phyloP scores from a whole-genome alignment of 2,888 invertebrate species.

The Drosophila hawaiiensis region DNA sequence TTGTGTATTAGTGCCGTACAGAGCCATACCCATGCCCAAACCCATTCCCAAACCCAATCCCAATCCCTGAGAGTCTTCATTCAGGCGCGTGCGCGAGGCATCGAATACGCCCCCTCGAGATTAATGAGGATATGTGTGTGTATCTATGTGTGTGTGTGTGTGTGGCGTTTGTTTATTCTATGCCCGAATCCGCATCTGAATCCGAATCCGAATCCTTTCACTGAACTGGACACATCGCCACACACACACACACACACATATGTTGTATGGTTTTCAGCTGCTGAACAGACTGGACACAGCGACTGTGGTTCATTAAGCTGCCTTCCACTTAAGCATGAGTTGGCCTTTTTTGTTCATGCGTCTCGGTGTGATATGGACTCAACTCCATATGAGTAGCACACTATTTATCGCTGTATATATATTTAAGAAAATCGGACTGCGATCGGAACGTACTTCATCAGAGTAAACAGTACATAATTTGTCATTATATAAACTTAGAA shows the following conservation, averaged over 20 bases:
- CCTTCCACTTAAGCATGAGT: conserved; percentile 75
- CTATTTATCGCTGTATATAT: neutral
- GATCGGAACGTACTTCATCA: neutral
- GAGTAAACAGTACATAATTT: neutral
- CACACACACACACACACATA: conserved; percentile 30
- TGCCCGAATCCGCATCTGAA: conserved; percentile 25
- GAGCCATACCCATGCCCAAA: conserved; percentile 17
- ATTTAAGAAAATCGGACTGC: conserved; percentile 19
- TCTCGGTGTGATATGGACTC: conserved; percentile 23
- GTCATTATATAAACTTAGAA: neutral
- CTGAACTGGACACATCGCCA: conserved; percentile 19
- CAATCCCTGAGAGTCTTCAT: conserved; percentile 26
- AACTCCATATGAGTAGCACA: neutral
- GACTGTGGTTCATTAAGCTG: conserved; percentile 62
- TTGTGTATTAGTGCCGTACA: conserved; percentile 67
- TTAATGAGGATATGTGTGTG: conserved; percentile 68
- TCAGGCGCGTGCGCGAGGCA: conserved; percentile 57
- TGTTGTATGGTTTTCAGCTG: conserved; percentile 63
- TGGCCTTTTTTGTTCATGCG: conserved; percentile 54
- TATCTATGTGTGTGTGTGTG: conserved; percentile 1
- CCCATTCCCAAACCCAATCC: conserved; percentile 24
- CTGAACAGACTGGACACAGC: conserved; percentile 63
- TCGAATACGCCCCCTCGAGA: conserved; percentile 80
- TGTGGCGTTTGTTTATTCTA: conserved; percentile 67
- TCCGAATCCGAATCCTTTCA: conserved; percentile 77